Evolutionary conservation across 2,888 invertebrate genomes (phyloP).

Genomic region (Liopterus haemorrhoidalis): DNA sequence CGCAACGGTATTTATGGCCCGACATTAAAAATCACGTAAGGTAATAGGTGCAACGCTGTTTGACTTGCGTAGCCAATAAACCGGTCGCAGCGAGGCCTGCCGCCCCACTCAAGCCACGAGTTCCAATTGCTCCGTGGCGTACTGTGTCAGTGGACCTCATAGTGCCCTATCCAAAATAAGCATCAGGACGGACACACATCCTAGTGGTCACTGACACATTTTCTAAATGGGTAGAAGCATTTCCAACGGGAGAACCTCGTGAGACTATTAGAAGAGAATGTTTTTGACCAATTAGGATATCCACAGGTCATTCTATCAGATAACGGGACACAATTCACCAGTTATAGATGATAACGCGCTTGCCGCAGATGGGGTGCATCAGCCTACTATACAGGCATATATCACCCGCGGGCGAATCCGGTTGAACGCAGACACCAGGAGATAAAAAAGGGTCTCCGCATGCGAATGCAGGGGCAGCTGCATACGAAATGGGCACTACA

Average conservation of each 20-base stretch:
- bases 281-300: conserved; percentile 19
- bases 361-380: conserved; percentile 8
- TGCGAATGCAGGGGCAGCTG: conserved; percentile 16
- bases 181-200: no score
- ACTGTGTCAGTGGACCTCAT: conserved; percentile 26
- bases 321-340: conserved; percentile 20
- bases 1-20: conserved; percentile 8
- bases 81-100: no score
- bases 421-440: conserved; percentile 31
- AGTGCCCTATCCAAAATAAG: conserved; percentile 17
- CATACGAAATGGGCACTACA: no score
- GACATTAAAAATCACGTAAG: no score
- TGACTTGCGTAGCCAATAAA: no score
- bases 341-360: conserved; percentile 8
- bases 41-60: no score
- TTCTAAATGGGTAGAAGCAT: no score
- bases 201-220: no score
- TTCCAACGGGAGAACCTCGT: conserved; percentile 19
- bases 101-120: no score
- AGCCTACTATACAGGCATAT: conserved; percentile 26
- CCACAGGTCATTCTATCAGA: conserved; percentile 11
- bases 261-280: conserved; percentile 15
- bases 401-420: conserved; percentile 32
- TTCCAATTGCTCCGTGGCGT: no score
- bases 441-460: conserved; percentile 29